Evolutionary conservation across 1,140 invertebrate species (phyloP), one percentile per base, ranked within the genome.

Genomic region (Muscidifurax raptorellus): DNA sequence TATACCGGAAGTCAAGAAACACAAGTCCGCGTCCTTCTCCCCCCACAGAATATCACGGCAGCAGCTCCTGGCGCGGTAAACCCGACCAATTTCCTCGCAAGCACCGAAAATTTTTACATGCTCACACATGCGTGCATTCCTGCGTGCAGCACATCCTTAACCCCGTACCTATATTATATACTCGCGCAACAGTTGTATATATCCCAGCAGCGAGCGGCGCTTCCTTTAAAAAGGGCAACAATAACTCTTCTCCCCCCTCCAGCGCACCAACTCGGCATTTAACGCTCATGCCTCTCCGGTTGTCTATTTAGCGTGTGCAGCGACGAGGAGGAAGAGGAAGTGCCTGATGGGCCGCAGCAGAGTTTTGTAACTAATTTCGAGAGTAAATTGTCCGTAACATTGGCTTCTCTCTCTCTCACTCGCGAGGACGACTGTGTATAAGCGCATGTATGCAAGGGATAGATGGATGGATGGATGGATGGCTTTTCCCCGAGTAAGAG

Each of bases 341-440:
- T 91, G 90, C 87, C 91, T 93, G 92, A 93, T 92, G 91, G 91
- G 92, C 89, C 92, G 91, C 90, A 91, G 86, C 44, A 89, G 85
- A 91, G 89, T 93, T 93, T 93, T 92, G 92, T 91, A 92, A 91
- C 92, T 92, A 92, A 93, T 93, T 93, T 93, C 88, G 89, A 88
- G 92, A 92, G 91, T 93, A 93, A 93, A 93, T 93, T 93, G 92
- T 90, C 91, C 92, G 92, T 91, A 92, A 93, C 92, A 93, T 93
- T 93, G 89, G 90, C 83, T 67, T 59, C 52, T 59, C 52, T 59
- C 52, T n/a, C 52, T n/a, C 52, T 59, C 30, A 7, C 64, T 77
- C 25, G 40, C 18, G 9, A 28, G 64, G 80, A 80, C 80, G 82
- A 86, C 86, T 87, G 67, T 71, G 32, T 36, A 67, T 71, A 82